Base-by-base conservation (phyloP, 2,113 vertebrate species). In the Istiophorus platypterus region DNA sequence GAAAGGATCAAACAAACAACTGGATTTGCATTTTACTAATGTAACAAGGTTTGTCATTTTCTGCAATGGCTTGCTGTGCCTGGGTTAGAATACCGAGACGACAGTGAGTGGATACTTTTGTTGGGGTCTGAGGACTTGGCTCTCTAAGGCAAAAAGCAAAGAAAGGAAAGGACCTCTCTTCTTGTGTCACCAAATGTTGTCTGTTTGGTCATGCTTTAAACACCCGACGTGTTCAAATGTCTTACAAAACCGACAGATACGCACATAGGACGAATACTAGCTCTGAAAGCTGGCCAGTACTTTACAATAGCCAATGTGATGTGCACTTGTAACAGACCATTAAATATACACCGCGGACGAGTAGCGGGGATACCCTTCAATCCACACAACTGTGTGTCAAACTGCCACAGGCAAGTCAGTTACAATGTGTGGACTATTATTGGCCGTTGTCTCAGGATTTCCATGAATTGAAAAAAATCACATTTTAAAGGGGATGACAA, bases 121-220 rank as follows among this genome's bases (percentile, higher is more conserved):
- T 79, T 79, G 89, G 56, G 65, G 89, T 89, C 89, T 79, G 90
- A 89, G 90, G 92, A 89, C 26, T 2, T 86, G 94, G 88, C 83
- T 90, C 89, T 93, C 95, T 91, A 91, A 95, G 95, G 93, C 95
- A 86, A 95, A 92, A 95, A 94, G 92, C 94, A 95, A 88, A 88
- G 68, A 86, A 93, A 94, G 93, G 91, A 93, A 94, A 87, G 85
- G 90, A 90, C 82, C 92, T 88, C 90, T 94, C 85, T 92, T 92
- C 92, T 92, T 92, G 90, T 92, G 87, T 93, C 80, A 80, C 88
- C 93, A 92, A 93, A 89, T 76, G 85, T 82, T 82, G 89, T 93
- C 90, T 90, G 91, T 94, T 96, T 96, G 95, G 95, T 96, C 96
- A 96, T 94, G 95, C 95, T 95, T 94, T 92, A 92, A 96, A 95